Conservation (phyloP, 2,888 invertebrate genomes). For the Acanthococcus lagerstroemiae region DNA sequence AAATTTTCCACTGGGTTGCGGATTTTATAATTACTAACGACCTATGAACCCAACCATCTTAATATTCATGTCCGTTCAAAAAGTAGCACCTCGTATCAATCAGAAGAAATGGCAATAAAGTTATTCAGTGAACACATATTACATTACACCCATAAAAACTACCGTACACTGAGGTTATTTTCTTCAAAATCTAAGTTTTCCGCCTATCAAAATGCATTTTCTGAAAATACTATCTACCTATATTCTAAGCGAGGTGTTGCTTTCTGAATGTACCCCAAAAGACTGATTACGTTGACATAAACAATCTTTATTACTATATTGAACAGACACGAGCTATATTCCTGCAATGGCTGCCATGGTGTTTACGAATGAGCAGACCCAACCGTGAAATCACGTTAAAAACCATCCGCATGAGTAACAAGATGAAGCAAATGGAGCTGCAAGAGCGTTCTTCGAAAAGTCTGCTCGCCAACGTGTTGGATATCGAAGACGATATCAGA, state of each 20-base stretch:
- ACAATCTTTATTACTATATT: neutral
- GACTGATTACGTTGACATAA: neutral
- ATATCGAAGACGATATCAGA: conserved; percentile 51
- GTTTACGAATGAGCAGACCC: conserved; percentile 89
- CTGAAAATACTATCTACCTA: too few species aligned
- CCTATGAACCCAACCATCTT: too few species aligned
- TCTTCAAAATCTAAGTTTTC: too few species aligned
- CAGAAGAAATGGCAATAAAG: too few species aligned
- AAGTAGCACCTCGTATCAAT: too few species aligned
- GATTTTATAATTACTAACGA: too few species aligned
- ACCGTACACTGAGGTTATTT: too few species aligned
- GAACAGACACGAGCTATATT: conserved; percentile 83
- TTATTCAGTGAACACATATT: too few species aligned
- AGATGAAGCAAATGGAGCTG: conserved; percentile 85
- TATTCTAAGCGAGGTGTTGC: neutral
- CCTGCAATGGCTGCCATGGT: conserved; percentile 95
- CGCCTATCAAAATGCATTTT: neutral
- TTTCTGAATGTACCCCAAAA: neutral
- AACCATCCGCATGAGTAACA: conserved; percentile 77
- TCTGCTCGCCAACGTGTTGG: conserved; percentile 84
- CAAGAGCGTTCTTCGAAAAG: conserved; percentile 91
- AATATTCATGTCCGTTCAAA: too few species aligned
- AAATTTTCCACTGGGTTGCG: too few species aligned
- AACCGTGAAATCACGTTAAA: conserved; percentile 88
- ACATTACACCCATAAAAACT: too few species aligned